Conservation (phyloP, 2,888 invertebrate genomes). For the Torymus texanus region DNA sequence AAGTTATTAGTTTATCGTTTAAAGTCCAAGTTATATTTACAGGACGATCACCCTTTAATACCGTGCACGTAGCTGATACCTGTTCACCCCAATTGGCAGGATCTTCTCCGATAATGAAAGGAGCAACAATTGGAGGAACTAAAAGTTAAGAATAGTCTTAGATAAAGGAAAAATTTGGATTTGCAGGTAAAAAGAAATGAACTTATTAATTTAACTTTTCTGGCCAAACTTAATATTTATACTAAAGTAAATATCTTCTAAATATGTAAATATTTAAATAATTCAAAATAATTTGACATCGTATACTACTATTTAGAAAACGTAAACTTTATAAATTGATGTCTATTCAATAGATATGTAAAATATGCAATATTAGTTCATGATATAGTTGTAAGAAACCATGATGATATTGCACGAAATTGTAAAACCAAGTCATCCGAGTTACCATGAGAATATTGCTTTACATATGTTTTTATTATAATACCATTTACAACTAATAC, state of each 20-base stretch:
- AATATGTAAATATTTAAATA: no score
- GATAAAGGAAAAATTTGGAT: no score
- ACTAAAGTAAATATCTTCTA: background rate
- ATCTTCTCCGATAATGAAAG: slow-evolving; percentile 80
- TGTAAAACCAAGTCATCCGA: slow-evolving; percentile 18
- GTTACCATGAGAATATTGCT: slow-evolving; percentile 1
- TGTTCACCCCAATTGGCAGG: slow-evolving; percentile 83
- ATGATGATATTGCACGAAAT: no score
- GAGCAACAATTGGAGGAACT: slow-evolving; percentile 82
- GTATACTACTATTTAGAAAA: no score
- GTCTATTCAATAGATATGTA: no score
- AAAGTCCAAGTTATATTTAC: slow-evolving; percentile 83
- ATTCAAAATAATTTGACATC: no score
- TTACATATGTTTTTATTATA: background rate
- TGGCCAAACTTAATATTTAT: background rate
- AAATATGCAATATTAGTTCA: no score
- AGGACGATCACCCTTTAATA: slow-evolving; percentile 86
- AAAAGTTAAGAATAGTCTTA: slow-evolving; percentile 56
- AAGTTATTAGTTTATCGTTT: slow-evolving; percentile 65
- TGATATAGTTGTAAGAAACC: no score
- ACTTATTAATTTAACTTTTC: no score
- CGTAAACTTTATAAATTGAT: no score
- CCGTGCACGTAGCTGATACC: slow-evolving; percentile 82
- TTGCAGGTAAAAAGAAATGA: no score
- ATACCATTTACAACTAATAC: slow-evolving; percentile 78